phyloP scores from a whole-genome alignment of 2,888 invertebrate genomes.

The Caradrina kadenii region DNA sequence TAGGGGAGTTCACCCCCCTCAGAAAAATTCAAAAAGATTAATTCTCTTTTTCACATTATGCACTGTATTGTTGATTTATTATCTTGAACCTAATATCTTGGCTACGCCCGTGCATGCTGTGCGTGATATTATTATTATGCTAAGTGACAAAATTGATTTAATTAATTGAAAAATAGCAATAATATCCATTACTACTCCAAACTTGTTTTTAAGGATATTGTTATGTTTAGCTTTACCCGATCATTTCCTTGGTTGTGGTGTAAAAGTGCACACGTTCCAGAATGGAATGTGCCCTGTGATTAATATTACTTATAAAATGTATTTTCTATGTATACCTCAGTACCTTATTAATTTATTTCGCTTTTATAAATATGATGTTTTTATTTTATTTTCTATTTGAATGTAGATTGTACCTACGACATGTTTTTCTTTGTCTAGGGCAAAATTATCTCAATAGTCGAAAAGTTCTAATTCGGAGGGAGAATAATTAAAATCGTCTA shows the following conservation, averaged over 20 bases:
- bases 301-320: slow-evolving; percentile 32
- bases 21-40: too few relatives aligned
- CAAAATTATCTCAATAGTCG: background rate
- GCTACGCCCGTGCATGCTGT: too few relatives aligned
- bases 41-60: too few relatives aligned
- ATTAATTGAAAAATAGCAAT: background rate
- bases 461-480: background rate
- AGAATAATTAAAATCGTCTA: background rate
- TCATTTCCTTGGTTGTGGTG: slow-evolving; percentile 50
- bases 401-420: background rate
- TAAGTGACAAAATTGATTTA: background rate
- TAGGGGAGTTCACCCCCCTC: too few relatives aligned
- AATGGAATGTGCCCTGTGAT: slow-evolving; percentile 44
- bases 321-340: slow-evolving; percentile 3
- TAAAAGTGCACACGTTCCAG: slow-evolving; percentile 38
- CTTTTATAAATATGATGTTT: slow-evolving; percentile 35
- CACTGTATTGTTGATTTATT: too few relatives aligned
- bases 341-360: slow-evolving; percentile 44
- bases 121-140: too few relatives aligned
- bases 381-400: slow-evolving; percentile 15
- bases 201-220: slow-evolving; percentile 6
- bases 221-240: slow-evolving; percentile 32
- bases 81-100: too few relatives aligned
- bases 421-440: background rate
- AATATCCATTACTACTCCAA: slow-evolving; percentile 27